Percentiles rank a stretch among this genome's conserved stretches.
Evolutionary conservation across 2,888 invertebrate genomes (phyloP).

Genomic region (Branchipolynoe longqiensis): DNA sequence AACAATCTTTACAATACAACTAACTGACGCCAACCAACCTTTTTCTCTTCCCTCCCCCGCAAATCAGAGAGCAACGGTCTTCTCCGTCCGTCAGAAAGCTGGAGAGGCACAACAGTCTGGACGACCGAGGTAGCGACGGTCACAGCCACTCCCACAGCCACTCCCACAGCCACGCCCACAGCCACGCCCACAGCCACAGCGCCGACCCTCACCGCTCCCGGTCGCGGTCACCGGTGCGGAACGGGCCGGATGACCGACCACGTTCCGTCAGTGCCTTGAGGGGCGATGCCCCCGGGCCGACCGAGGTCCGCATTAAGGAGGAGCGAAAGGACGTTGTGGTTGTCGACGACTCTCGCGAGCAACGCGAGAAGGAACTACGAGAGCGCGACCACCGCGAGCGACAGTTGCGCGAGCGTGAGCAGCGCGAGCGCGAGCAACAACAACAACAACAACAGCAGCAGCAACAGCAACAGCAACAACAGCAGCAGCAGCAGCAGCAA

Average conservation of each 20-base stretch:
- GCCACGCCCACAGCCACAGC: neutral
- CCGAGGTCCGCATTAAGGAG: constrained; percentile 59
- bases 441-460: constrained; percentile 1
- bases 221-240: constrained; percentile 62
- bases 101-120: constrained; percentile 46
- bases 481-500: constrained; percentile 21
- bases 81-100: constrained; percentile 13
- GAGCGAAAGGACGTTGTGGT: constrained; percentile 60
- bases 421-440: constrained; percentile 29
- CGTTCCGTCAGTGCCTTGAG: constrained; percentile 91
- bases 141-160: neutral
- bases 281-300: neutral
- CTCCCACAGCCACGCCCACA: constrained; percentile 35
- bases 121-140: constrained; percentile 22
- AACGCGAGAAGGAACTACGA: constrained; percentile 1
- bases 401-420: constrained; percentile 31
- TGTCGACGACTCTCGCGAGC: constrained; percentile 44
- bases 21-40: too few relatives aligned
- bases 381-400: neutral
- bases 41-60: too few relatives aligned
- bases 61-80: too few relatives aligned
- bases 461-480: neutral
- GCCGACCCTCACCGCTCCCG: constrained; percentile 59
- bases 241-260: constrained; percentile 78
- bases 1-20: too few relatives aligned